Evolutionary conservation across 2,797 vertebrate genomes (phyloP), one percentile per base, ranked within the genome.

Genomic region (Manis crassicaudata): DNA sequence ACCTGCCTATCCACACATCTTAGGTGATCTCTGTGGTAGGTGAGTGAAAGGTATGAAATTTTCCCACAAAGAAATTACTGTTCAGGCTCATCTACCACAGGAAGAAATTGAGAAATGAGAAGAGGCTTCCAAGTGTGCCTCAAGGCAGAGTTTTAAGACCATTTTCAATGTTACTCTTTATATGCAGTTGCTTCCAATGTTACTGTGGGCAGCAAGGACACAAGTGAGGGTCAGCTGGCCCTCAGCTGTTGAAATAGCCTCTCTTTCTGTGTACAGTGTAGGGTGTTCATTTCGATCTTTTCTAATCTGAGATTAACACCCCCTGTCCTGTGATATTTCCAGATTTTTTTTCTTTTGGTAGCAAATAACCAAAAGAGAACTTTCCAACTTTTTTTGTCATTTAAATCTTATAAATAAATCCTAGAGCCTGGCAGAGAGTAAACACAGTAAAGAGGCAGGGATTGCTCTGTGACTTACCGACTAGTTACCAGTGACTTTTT

Each of bases 181-280:
- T 21, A 35, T 3, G 20, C 76, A 23, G 4, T 52, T 14, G 16
- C 67, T 29, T 27, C 32, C 13, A 29, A 18, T 0, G 3, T 0
- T 0, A 32, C 9, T 2, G 11, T 11, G 23, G n/a, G 87, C 23
- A 37, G 14, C 68, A 16, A 25, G 0, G 60, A 12, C 60, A 29
- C 23, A 43, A 43, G 43, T 43, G 43, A 43, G 43, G 43, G 43
- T 43, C 43, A 9, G 43, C 43, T 43, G 43, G 43, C 43, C 43
- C 43, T 43, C 43, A 43, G 43, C 43, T 43, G 1, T 4, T 27
- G 0, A 5, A 5, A 16, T 2, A 0, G 3, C 27, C 46, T 43
- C 37, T 43, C 54, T 54, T 2, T 16, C 7, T 6, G 8, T 11
- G 40, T 6, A 14, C 25, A 54, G 43, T 2, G 0, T 50, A 20